These are phyloP conservation scores for Ammospiza nelsoni DNA, from an alignment of 2,113 vertebrate species.

Conservation along the genomic window DNA sequence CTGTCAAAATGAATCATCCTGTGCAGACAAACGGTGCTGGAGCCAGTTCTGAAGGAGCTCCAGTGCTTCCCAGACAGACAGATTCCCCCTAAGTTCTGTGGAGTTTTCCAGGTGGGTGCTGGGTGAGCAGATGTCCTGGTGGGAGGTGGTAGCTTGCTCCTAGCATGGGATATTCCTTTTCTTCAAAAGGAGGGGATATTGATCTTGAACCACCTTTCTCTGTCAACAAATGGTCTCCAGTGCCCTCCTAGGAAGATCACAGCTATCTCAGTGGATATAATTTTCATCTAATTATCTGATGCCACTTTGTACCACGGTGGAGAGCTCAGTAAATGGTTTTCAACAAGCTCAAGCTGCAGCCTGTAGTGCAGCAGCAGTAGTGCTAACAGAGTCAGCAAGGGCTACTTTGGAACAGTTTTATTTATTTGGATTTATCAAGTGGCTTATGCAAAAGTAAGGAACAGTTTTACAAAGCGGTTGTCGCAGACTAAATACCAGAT, in stretches of 20 bases:
- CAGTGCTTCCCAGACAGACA: neutral
- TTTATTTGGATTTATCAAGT: conserved; percentile 38
- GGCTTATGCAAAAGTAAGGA: conserved; percentile 20
- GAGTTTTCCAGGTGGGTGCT: neutral
- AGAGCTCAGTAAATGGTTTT: neutral
- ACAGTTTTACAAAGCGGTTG: conserved; percentile 32
- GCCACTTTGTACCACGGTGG: neutral
- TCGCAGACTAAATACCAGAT: conserved; percentile 33
- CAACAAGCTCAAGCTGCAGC: neutral
- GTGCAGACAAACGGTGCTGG: neutral
- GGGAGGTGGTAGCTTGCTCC: neutral
- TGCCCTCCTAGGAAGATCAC: neutral
- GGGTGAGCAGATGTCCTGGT: neutral
- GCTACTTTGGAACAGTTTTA: neutral
- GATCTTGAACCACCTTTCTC: neutral
- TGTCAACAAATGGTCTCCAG: fast-evolving
- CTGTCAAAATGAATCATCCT: neutral
- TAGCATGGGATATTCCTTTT: neutral
- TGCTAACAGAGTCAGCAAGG: neutral
- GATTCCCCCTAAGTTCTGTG: fast-evolving
- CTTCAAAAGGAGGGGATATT: neutral
- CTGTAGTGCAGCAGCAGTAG: neutral
- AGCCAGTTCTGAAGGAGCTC: neutral
- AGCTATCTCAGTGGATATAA: neutral
- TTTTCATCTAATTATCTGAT: neutral